phyloP scores from a whole-genome alignment of 2,113 vertebrate genomes.

The Phodopus roborovskii region DNA sequence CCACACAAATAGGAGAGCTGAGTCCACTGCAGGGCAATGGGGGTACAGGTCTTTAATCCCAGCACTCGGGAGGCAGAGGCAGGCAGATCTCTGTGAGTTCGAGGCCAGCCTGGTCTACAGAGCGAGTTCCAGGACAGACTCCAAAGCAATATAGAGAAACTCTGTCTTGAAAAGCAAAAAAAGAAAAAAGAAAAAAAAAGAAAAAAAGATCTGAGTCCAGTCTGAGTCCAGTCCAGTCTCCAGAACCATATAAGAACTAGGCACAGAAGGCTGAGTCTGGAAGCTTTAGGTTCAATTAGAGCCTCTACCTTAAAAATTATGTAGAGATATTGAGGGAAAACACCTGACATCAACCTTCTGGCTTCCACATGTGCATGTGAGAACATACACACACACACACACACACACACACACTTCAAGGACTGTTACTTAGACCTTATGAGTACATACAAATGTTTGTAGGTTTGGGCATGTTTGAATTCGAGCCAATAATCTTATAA shows the following conservation, averaged over 20 bases:
- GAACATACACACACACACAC: neutral
- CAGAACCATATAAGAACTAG: neutral
- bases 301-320: neutral
- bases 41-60: too few relatives aligned
- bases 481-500: neutral
- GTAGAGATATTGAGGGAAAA: neutral
- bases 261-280: neutral
- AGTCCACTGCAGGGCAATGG: too few relatives aligned
- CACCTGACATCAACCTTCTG: neutral
- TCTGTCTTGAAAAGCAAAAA: too few relatives aligned
- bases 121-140: too few relatives aligned
- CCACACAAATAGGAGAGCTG: neutral
- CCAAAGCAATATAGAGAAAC: too few relatives aligned
- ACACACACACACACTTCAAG: neutral
- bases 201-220: too few relatives aligned
- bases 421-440: neutral
- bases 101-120: too few relatives aligned
- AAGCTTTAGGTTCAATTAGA: neutral
- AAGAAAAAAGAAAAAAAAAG: too few relatives aligned
- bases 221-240: neutral
- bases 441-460: neutral
- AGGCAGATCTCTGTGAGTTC: too few relatives aligned
- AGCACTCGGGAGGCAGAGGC: too few relatives aligned
- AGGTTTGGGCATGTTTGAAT: neutral
- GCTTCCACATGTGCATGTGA: neutral